These are phyloP conservation scores for Dasypus novemcinctus DNA, from an alignment of 2,113 vertebrate genomes.

Conservation along the genomic window DNA sequence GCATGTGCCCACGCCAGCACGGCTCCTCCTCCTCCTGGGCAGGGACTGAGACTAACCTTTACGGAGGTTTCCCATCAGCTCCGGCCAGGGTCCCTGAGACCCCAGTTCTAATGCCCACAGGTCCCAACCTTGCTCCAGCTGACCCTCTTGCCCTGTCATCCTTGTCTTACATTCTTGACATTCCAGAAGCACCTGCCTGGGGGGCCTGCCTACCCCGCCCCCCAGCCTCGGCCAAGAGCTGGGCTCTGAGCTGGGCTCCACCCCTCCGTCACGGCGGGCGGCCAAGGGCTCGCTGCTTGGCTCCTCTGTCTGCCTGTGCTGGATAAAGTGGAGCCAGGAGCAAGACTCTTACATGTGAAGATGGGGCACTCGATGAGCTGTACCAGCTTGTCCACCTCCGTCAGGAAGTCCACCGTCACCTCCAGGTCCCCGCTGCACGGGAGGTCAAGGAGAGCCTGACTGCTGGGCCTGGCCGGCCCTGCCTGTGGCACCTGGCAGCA, in stretches of 20 bases:
- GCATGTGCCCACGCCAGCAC: background rate
- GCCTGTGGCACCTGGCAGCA: background rate
- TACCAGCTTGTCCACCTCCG: slow-evolving; percentile 98
- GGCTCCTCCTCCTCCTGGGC: background rate
- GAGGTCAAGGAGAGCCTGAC: slow-evolving; percentile 79
- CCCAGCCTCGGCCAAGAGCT: background rate
- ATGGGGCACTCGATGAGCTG: slow-evolving; percentile 98
- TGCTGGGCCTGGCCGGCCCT: background rate
- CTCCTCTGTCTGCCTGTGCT: slow-evolving; percentile 43
- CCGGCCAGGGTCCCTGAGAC: background rate
- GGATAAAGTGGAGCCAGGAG: background rate
- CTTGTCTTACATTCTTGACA: background rate
- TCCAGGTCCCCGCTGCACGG: slow-evolving; percentile 92
- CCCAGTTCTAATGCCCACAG: background rate
- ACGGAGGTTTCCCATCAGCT: background rate
- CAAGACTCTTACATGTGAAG: slow-evolving; percentile 90
- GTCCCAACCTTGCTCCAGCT: too few species aligned
- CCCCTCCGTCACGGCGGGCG: background rate
- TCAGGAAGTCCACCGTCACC: slow-evolving; percentile 97
- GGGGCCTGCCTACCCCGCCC: background rate
- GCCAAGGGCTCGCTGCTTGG: background rate
- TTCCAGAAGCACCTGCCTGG: background rate
- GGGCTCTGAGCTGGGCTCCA: background rate
- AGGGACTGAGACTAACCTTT: background rate
- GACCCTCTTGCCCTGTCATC: background rate